Evolutionary conservation across 23 tunicate genomes (phyloP).

Genomic region (Clavelina lepadiformis): DNA sequence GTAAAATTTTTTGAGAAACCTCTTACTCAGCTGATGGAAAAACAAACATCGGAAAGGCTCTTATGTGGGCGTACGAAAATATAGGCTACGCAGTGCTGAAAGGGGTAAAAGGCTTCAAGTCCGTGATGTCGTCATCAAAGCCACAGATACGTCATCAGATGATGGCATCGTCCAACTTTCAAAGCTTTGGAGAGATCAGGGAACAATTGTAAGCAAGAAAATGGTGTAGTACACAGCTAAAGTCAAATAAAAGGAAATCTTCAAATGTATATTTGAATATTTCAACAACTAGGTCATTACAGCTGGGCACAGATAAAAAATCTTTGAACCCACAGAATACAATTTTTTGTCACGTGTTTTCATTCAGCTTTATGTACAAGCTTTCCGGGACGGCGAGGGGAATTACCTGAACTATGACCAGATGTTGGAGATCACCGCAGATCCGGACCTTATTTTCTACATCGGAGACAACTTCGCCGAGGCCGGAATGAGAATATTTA

Average conservation of each 20-base stretch:
- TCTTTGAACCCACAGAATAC: no score
- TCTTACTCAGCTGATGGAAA: not conserved
- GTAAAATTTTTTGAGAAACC: no score
- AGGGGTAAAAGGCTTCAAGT: not conserved
- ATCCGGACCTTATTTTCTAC: not conserved
- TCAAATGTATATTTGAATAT: no score
- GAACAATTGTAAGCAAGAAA: not conserved
- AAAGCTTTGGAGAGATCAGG: not conserved
- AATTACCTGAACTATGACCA: slow-evolving; percentile 1
- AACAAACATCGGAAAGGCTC: not conserved
- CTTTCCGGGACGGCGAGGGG: slow-evolving; percentile 7
- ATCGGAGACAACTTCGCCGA: not conserved
- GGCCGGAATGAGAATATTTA: slow-evolving; percentile 1
- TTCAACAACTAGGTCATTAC: no score
- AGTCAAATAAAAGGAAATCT: no score
- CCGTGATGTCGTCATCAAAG: not conserved
- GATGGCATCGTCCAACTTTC: not conserved
- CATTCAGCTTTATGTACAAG: slow-evolving; percentile 3
- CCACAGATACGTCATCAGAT: not conserved
- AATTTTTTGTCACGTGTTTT: no score
- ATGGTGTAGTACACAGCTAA: no score
- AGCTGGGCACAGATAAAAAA: no score
- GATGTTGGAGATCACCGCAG: slow-evolving; percentile 1
- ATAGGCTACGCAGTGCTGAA: not conserved
- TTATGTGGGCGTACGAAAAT: not conserved